phyloP scores from a whole-genome alignment of 1,140 invertebrate genomes.

The Ips nitidus region DNA sequence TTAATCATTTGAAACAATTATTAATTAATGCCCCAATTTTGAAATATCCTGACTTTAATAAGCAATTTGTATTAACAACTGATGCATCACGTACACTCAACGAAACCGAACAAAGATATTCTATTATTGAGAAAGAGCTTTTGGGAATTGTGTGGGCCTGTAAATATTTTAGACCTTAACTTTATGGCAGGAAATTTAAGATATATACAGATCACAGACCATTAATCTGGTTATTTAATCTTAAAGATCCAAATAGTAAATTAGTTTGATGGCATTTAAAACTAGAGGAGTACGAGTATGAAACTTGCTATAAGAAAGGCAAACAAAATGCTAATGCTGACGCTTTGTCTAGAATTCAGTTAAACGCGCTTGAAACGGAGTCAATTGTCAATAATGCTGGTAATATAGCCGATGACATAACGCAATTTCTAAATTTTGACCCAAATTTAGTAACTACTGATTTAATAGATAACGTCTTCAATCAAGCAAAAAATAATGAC shows the following conservation, averaged over 20 bases:
- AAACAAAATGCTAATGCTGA: slow-evolving; percentile 24
- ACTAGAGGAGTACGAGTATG: slow-evolving; percentile 25
- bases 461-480: background rate
- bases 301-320: slow-evolving; percentile 14
- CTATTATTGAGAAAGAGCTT: slow-evolving; percentile 13
- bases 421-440: background rate
- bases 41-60: slow-evolving; percentile 46
- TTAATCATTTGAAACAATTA: slow-evolving; percentile 12
- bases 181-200: slow-evolving; percentile 22
- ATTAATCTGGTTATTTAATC: slow-evolving; percentile 19
- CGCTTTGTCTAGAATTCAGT: slow-evolving; percentile 12
- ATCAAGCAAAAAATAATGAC: background rate
- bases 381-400: background rate
- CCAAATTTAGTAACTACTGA: background rate
- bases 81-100: slow-evolving; percentile 38
- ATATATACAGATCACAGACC: slow-evolving; percentile 19
- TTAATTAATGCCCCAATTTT: slow-evolving; percentile 34
- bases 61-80: slow-evolving; percentile 47
- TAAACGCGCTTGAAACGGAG: slow-evolving; percentile 10
- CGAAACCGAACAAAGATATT: slow-evolving; percentile 23
- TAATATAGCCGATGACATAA: background rate
- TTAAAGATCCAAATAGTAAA: slow-evolving; percentile 18
- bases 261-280: slow-evolving; percentile 20
- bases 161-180: slow-evolving; percentile 24
- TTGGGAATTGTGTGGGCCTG: slow-evolving; percentile 10